Percentiles rank a stretch among this genome's conserved stretches.
Conservation (phyloP, 2,888 invertebrate species). For the Tetragonisca angustula region DNA sequence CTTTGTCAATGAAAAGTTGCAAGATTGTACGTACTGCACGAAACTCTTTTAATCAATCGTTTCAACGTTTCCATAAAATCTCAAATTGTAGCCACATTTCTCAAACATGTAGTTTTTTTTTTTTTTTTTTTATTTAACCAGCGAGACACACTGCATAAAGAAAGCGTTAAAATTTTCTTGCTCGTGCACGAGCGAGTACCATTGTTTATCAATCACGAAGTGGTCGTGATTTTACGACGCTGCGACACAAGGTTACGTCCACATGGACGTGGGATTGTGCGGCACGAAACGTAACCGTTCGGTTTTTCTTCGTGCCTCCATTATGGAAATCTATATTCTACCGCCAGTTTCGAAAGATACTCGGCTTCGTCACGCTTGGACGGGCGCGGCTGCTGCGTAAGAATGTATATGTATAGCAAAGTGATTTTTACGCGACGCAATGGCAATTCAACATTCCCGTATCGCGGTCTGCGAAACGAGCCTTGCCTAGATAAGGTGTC, state of each 20-base stretch:
- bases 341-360: conserved; percentile 70
- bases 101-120: neutral
- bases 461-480: conserved; percentile 21
- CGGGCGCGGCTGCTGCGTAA: conserved; percentile 53
- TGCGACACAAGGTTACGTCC: conserved; percentile 35
- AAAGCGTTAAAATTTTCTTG: too few species aligned
- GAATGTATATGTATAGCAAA: conserved; percentile 43
- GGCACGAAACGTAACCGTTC: conserved; percentile 34
- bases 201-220: conserved; percentile 16
- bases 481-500: conserved; percentile 34
- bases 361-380: conserved; percentile 67
- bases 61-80: neutral
- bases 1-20: too few species aligned
- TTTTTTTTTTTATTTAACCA: too few species aligned
- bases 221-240: conserved; percentile 22
- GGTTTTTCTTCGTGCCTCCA: conserved; percentile 53
- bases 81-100: too few species aligned
- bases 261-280: conserved; percentile 31
- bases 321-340: conserved; percentile 57
- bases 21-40: too few species aligned
- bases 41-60: too few species aligned
- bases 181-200: neutral
- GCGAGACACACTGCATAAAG: too few species aligned
- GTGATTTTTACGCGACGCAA: conserved; percentile 40
- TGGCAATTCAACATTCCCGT: conserved; percentile 47